Conservation (phyloP, 2,888 invertebrate species). For the Sarcophaga rosellei region DNA sequence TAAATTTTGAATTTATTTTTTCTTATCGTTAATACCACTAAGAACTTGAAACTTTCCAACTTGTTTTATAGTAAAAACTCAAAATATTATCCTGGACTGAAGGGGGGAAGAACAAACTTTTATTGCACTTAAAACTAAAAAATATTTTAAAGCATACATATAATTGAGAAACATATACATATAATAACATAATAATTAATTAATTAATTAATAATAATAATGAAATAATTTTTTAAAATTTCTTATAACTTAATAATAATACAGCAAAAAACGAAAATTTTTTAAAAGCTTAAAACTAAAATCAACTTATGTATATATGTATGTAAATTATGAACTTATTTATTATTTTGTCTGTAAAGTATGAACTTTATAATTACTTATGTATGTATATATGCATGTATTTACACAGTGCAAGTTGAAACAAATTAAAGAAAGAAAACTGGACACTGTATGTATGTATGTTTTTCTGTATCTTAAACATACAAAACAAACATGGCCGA, state of each 20-base stretch:
- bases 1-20: too few species aligned
- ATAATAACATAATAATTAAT: too few species aligned
- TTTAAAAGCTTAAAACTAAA: background rate
- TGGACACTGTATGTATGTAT: background rate
- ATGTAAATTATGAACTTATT: background rate
- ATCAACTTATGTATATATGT: slow-evolving; percentile 4
- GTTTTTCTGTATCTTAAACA: slow-evolving; percentile 63
- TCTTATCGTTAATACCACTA: too few species aligned
- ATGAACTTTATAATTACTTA: background rate
- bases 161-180: too few species aligned
- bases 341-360: background rate
- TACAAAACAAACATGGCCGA: slow-evolving; percentile 81
- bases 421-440: too few species aligned
- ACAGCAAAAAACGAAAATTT: slow-evolving; percentile 19
- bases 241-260: slow-evolving; percentile 6
- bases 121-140: background rate
- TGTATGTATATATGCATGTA: background rate
- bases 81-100: background rate
- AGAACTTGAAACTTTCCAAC: too few species aligned
- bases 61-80: too few species aligned
- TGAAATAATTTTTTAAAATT: too few species aligned
- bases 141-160: background rate
- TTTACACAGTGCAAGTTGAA: background rate
- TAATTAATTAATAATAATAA: too few species aligned
- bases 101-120: background rate